Base-by-base conservation (phyloP, 2,888 invertebrate genomes). In the Trisateles emortualis region DNA sequence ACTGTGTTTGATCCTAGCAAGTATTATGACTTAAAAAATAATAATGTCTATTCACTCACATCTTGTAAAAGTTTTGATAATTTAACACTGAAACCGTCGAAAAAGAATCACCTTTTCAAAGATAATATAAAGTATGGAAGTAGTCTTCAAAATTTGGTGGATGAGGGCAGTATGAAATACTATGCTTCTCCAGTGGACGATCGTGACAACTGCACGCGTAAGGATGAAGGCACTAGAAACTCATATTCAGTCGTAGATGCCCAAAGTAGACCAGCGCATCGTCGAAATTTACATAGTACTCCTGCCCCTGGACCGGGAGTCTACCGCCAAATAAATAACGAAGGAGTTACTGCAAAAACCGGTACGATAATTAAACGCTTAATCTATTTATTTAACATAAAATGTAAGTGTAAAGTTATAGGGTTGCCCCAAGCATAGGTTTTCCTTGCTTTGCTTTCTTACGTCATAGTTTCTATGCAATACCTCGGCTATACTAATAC, bases 1-100 rank as follows among this genome's bases (percentile, higher is more conserved):
- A 85, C 84, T 65, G 85, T 86, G 13, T 89, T 87, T 47, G 87
- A 92, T 67, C 79, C 86, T 6, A 87, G 81, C 41, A 88, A 84
- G 63, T 87, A 87, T 67, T 83, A 84, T 61, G 90, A 91, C 57
- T 63, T 88, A 24, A 81, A 84, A 56, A 93, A 92, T 65, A 90
- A 92, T 70, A 91, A 92, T 51, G 64, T 87, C n/a, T 58, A 78
- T 26, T 62, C 81, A 4, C 71, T 92, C 41, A 74, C 84, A 36
- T 81, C 92, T 0, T 93, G 92, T 52, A 93, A 93, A 74, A 93
- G 93, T 76, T 87, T 92, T 59, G 93, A 93, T 66, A 93, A 92
- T 62, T 81, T 93, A 61, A 87, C 86, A n/a, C 64, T 85, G 17
- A 86, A 80, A 59, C 79, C 83, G 8, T 64, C 65, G 0, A 84